phyloP scores from a whole-genome alignment of 2,888 invertebrate genomes.

The Barypeithes pellucidus region DNA sequence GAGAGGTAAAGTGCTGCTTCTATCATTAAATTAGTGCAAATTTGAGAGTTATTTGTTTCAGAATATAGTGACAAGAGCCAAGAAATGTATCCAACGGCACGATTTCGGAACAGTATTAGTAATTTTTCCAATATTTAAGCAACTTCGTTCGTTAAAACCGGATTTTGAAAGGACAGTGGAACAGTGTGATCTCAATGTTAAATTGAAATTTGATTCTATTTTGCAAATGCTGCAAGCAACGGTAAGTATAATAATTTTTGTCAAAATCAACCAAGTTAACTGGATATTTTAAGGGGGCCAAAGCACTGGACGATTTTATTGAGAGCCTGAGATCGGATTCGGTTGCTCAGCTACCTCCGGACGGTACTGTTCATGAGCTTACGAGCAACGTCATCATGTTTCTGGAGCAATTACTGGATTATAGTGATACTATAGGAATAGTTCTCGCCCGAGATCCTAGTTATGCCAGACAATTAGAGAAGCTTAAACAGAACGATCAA shows the following conservation, averaged over 20 bases:
- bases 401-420: slow-evolving; percentile 88
- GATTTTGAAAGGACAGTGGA: slow-evolving; percentile 87
- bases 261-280: background rate
- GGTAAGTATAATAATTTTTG: background rate
- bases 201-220: slow-evolving; percentile 81
- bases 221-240: slow-evolving; percentile 79
- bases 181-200: slow-evolving; percentile 79
- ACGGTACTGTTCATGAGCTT: slow-evolving; percentile 98
- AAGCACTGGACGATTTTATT: slow-evolving; percentile 93
- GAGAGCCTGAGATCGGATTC: slow-evolving; percentile 88
- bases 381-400: slow-evolving; percentile 96
- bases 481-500: slow-evolving; percentile 73
- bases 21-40: too few species aligned
- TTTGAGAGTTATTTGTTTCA: slow-evolving; percentile 61
- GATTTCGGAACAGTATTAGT: slow-evolving; percentile 87
- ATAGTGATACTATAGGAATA: slow-evolving; percentile 83
- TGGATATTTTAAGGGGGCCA: slow-evolving; percentile 79
- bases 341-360: slow-evolving; percentile 89
- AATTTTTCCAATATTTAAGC: slow-evolving; percentile 87
- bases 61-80: slow-evolving; percentile 82
- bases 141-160: slow-evolving; percentile 83
- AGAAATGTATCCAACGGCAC: slow-evolving; percentile 83
- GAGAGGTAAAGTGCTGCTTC: too few species aligned
- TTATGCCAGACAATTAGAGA: slow-evolving; percentile 73
- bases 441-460: slow-evolving; percentile 77